Conservation (phyloP, 2,888 invertebrate species). For the Cordilura impudica region DNA sequence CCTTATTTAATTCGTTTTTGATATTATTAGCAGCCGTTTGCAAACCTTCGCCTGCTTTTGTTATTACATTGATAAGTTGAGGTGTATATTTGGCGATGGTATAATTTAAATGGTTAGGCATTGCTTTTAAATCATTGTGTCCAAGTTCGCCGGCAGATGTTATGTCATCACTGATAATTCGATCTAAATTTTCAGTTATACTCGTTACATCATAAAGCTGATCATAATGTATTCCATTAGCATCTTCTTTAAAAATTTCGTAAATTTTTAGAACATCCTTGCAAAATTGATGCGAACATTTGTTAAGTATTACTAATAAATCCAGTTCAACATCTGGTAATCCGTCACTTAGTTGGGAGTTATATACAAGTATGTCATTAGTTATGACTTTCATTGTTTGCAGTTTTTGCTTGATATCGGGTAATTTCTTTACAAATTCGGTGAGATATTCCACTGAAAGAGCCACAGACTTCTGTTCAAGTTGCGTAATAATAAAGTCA, state of each 20-base stretch:
- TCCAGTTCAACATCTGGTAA: slow-evolving; percentile 84
- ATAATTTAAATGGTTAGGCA: slow-evolving; percentile 82
- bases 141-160: slow-evolving; percentile 83
- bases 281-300: slow-evolving; percentile 81
- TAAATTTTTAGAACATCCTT: slow-evolving; percentile 82
- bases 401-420: slow-evolving; percentile 82
- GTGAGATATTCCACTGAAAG: slow-evolving; percentile 87
- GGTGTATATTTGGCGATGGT: slow-evolving; percentile 84
- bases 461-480: slow-evolving; percentile 87
- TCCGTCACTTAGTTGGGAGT: slow-evolving; percentile 85
- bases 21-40: slow-evolving; percentile 74
- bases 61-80: slow-evolving; percentile 80
- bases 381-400: slow-evolving; percentile 83
- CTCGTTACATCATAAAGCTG: slow-evolving; percentile 88
- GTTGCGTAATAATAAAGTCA: slow-evolving; percentile 83
- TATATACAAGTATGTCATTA: slow-evolving; percentile 82
- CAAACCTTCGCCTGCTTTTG: slow-evolving; percentile 77
- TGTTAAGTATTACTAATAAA: slow-evolving; percentile 82
- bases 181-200: slow-evolving; percentile 82
- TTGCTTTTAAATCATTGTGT: slow-evolving; percentile 82
- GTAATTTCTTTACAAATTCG: slow-evolving; percentile 85
- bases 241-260: slow-evolving; percentile 84
- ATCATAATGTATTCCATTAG: slow-evolving; percentile 87
- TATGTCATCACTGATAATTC: slow-evolving; percentile 81
- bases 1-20: slow-evolving; percentile 72